These are phyloP conservation scores for Oscheius sp. DNA, from an alignment of 1,140 invertebrate species.

Conservation along the genomic window DNA sequence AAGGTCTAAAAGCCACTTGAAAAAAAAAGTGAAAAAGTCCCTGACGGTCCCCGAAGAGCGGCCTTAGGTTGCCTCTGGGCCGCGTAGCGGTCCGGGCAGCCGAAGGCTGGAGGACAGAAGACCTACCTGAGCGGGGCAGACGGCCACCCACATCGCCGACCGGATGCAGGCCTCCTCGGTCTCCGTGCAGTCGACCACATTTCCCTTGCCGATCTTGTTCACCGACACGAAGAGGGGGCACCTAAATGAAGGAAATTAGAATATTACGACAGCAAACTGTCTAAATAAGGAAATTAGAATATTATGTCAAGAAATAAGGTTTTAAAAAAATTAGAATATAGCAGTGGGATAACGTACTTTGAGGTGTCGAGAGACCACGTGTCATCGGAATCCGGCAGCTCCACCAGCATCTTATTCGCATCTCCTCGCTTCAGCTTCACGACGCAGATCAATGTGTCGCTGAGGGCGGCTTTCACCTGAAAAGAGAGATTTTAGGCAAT, in stretches of 20 bases:
- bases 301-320: too few relatives aligned
- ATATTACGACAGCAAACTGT: too few relatives aligned
- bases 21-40: too few relatives aligned
- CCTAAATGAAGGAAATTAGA: neutral
- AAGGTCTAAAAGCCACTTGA: too few relatives aligned
- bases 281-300: too few relatives aligned
- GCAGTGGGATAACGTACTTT: conserved; percentile 10
- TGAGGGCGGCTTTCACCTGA: conserved; percentile 31
- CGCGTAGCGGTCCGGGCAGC: too few relatives aligned
- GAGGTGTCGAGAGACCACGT: conserved; percentile 20
- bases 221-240: conserved; percentile 17
- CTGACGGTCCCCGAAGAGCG: too few relatives aligned
- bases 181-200: conserved; percentile 26
- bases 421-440: conserved; percentile 21
- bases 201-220: conserved; percentile 22
- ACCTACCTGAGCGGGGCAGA: neutral
- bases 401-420: conserved; percentile 23
- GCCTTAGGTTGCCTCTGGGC: too few relatives aligned
- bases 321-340: too few relatives aligned
- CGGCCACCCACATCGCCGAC: conserved; percentile 16
- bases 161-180: conserved; percentile 28
- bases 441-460: conserved; percentile 23
- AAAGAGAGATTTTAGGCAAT: conserved; percentile 13
- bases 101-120: neutral
- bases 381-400: conserved; percentile 19